Conservation (phyloP, 1,140 invertebrate genomes). For the Steinernema feltiae region DNA sequence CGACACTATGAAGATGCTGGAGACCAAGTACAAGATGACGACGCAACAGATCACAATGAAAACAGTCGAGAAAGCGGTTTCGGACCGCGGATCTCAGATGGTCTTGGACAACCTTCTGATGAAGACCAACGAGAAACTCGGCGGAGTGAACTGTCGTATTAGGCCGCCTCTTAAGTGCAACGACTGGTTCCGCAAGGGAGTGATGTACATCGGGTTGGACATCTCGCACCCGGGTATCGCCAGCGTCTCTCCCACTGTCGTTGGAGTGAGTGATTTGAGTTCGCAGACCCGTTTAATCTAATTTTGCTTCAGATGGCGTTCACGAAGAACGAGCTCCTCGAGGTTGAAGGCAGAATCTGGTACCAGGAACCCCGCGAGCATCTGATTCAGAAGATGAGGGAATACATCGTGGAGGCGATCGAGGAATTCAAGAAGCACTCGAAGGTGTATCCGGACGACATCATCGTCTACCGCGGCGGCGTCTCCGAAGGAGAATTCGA, state of each 20-base stretch:
- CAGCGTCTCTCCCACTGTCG: constrained; percentile 19
- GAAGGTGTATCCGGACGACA: constrained; percentile 61
- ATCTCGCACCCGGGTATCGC: constrained; percentile 21
- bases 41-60: constrained; percentile 26
- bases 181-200: background rate
- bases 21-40: constrained; percentile 16
- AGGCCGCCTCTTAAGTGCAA: background rate
- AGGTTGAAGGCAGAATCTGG: background rate
- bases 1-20: constrained; percentile 26
- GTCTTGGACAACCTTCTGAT: constrained; percentile 23
- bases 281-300: background rate
- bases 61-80: constrained; percentile 20
- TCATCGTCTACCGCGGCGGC: constrained; percentile 75
- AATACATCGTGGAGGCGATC: background rate
- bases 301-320: constrained; percentile 1
- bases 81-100: constrained; percentile 21
- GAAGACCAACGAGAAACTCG: constrained; percentile 31
- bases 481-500: constrained; percentile 79
- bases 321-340: background rate
- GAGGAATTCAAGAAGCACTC: constrained; percentile 7
- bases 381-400: background rate
- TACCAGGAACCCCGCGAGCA: constrained; percentile 18
- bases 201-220: constrained; percentile 35
- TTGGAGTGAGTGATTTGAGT: constrained; percentile 29
- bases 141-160: constrained; percentile 22